Percentiles rank a stretch among this genome's conserved stretches.
Conservation (phyloP, 2,888 invertebrate genomes). For the Habrosyne pyritoides region DNA sequence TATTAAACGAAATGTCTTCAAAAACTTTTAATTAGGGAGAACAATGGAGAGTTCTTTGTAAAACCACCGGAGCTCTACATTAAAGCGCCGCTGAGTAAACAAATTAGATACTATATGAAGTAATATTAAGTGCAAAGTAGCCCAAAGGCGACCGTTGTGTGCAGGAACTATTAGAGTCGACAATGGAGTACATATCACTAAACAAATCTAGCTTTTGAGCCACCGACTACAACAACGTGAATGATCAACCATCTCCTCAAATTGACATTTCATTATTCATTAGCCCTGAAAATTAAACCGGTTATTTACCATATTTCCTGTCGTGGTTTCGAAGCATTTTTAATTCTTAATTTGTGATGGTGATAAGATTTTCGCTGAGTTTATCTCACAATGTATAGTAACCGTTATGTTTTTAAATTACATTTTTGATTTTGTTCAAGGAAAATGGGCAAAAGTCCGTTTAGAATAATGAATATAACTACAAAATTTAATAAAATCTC, state of each 20-base stretch:
- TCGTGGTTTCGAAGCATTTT: too few relatives aligned
- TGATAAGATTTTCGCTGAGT: too few relatives aligned
- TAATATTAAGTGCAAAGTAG: constrained; percentile 64
- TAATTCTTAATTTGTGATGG: too few relatives aligned
- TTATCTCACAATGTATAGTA: too few relatives aligned
- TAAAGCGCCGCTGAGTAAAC: constrained; percentile 70
- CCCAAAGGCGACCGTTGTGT: constrained; percentile 64
- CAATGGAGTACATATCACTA: constrained; percentile 20
- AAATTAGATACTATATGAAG: constrained; percentile 55
- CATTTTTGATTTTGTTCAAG: too few relatives aligned
- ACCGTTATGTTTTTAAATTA: too few relatives aligned
- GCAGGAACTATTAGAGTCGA: constrained; percentile 54
- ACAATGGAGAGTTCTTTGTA: constrained; percentile 58
- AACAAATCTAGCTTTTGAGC: not conserved
- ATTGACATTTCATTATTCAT: too few relatives aligned
- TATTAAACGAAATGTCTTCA: constrained; percentile 38
- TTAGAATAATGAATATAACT: too few relatives aligned
- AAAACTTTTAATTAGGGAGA: constrained; percentile 55
- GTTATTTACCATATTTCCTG: too few relatives aligned
- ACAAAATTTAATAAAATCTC: too few relatives aligned
- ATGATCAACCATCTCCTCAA: not conserved
- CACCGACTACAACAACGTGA: not conserved
- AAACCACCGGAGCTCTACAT: constrained; percentile 61
- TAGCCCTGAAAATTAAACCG: not conserved
- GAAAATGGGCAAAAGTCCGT: too few relatives aligned